Base-by-base conservation (phyloP, 2,888 invertebrate genomes). In the Nudaria mundana region DNA sequence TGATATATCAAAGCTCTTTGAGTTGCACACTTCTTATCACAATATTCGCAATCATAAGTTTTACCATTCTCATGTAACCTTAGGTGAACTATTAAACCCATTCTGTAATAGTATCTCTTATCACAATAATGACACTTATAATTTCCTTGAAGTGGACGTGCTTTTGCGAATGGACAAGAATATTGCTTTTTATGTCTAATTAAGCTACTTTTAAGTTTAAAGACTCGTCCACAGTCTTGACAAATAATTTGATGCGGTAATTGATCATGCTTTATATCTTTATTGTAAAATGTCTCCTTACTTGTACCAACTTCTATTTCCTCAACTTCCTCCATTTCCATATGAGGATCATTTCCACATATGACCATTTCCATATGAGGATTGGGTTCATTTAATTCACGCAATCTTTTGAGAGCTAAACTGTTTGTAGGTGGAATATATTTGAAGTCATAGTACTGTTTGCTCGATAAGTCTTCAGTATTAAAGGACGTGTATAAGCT, bases 11-110 rank as follows among this genome's bases (percentile, higher is more conserved):
- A 48, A 32, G 81, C 57, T 51, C 85, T 84, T 25, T 75, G 31
- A 7, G 40, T 31, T 30, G 18, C 5, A 18, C 51, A 46, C 32
- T 54, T 66, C 12, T 40, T 50, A 38, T 81, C 76, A 61, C 70
- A 81, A 18, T 61, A 65, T 22, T 78, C 68, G 43, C 85, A 85
- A 11, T 74, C 63, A 52, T 79, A 79, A n/a, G 71, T 55, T 44
- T 81, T 83, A 34, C 81, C 81, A 49, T 77, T 81, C 0, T 78
- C 76, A 59, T 85, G 85, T 40, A 82, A 76, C 44, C 81, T 83
- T 40, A 85, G 84, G 37, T 85, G 85, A 6, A 85, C 83, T 40
- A 84, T 46, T 23, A 85, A 46, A 2, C 82, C 74, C 13, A 82
- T 72, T 48, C 85, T 85, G 18, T 85, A 82, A 0, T 81, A 78